Evolutionary conservation across 2,888 invertebrate species (phyloP).

Genomic region (Drosophila gaucha): DNA sequence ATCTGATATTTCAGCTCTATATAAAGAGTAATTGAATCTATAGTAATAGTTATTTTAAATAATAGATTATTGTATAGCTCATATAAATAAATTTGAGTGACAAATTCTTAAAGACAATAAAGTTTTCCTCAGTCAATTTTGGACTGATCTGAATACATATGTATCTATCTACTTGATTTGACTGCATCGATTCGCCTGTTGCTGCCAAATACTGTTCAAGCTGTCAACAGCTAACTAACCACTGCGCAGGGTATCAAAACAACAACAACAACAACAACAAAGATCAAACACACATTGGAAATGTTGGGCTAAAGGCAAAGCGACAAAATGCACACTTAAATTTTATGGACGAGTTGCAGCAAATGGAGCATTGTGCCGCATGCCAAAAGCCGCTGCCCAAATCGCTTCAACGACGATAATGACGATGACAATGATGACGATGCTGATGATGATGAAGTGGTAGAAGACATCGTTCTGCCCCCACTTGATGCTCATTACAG

Average conservation of each 20-base stretch:
- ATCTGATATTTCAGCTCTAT: too few species aligned
- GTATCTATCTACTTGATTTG: too few species aligned
- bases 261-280: conserved; percentile 15
- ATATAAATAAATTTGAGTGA: too few species aligned
- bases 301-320: conserved; percentile 41
- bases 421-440: conserved; percentile 1
- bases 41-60: too few species aligned
- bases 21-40: too few species aligned
- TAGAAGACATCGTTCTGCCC: conserved; percentile 35
- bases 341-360: conserved; percentile 59
- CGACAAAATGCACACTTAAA: conserved; percentile 62
- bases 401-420: conserved; percentile 16
- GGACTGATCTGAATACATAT: too few species aligned
- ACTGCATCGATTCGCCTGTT: background rate
- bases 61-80: too few species aligned
- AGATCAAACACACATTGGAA: conserved; percentile 64
- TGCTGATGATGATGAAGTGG: conserved; percentile 16
- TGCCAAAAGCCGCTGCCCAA: conserved; percentile 56
- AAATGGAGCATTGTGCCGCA: conserved; percentile 59
- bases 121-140: too few species aligned
- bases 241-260: background rate
- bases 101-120: too few species aligned
- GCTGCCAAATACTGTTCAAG: background rate
- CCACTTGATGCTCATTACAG: conserved; percentile 68
- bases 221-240: background rate